Evolutionary conservation across 1,140 invertebrate species (phyloP), one percentile per base, ranked within the genome.

Genomic region (Zaprionus davidi): DNA sequence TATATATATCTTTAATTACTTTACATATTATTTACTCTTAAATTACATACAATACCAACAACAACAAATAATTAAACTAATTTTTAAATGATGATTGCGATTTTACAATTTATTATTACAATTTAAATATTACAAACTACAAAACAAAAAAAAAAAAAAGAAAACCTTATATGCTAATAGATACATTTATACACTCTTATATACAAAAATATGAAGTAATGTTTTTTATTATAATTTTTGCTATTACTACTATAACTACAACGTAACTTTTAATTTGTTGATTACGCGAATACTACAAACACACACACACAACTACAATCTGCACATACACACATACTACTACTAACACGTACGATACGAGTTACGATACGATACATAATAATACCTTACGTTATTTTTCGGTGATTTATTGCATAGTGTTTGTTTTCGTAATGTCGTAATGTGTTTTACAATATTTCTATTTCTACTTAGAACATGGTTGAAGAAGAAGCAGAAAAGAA

Each of bases 351-450:
- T 51, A 51, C 46, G 46, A 12, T 51, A 51, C 46, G 46, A 46
- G 36, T 15, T 38, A 38, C 36, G 6, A 85, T 65, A 71, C 57
- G 13, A 83, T 87, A 86, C 71, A 72, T 79, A 68, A 68, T 84
- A 88, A 88, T 78, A 87, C 81, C 82, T 79, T 81, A 81, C 79
- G 78, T 76, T 81, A 80, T 87, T 88, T 87, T 90, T 90, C 85
- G 85, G 85, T 90, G 85, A 90, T 90, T 90, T 90, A 90, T 85
- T 90, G 81, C 81, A 90, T 90, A 88, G 85, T 90, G 78, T 73
- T 84, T 70, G 57, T 75, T 75, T 72, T 41, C 38, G 38, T 41
- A 72, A 84, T 74, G 77, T 84, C 74, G 53, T 88, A 88, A 88
- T 88, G 41, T 46, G 41, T 88, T 88, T 73, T 84, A 88, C 20